phyloP scores from a whole-genome alignment of 2,888 invertebrate species.

The Dendrolimus pini region DNA sequence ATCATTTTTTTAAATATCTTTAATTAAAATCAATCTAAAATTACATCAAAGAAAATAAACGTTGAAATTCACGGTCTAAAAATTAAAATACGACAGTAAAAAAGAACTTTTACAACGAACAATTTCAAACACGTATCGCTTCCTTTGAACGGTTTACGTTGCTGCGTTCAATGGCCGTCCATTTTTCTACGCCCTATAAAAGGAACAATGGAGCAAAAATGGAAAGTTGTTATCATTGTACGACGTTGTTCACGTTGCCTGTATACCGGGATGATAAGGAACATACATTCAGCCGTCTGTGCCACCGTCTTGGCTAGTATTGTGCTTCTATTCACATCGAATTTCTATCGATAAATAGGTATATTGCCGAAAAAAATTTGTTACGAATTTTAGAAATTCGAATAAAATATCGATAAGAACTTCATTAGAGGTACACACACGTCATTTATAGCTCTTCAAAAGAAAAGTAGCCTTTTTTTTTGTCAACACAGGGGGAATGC shows the following conservation, averaged over 20 bases:
- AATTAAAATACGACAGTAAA: background rate
- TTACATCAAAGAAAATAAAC: too few relatives aligned
- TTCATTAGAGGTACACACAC: too few relatives aligned
- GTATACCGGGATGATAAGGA: background rate
- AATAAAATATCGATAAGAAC: too few relatives aligned
- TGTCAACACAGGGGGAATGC: too few relatives aligned
- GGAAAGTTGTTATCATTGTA: background rate
- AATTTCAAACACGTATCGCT: slow-evolving; percentile 20
- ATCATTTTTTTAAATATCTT: too few relatives aligned
- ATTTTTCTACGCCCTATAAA: background rate
- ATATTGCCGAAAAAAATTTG: too few relatives aligned
- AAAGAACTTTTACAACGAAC: slow-evolving; percentile 2
- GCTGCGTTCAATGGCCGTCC: background rate
- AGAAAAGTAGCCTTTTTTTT: too few relatives aligned
- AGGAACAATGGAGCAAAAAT: background rate
- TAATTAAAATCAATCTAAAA: too few relatives aligned
- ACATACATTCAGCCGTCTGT: background rate
- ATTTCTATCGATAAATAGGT: background rate
- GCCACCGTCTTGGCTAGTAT: background rate
- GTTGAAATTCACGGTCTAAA: background rate
- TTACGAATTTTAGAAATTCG: too few relatives aligned
- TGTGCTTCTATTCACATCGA: background rate
- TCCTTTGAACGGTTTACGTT: background rate
- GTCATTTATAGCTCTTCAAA: too few relatives aligned
- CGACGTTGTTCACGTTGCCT: background rate